Conservation (phyloP, 2,888 invertebrate species). For the Horisme vitalbata region DNA sequence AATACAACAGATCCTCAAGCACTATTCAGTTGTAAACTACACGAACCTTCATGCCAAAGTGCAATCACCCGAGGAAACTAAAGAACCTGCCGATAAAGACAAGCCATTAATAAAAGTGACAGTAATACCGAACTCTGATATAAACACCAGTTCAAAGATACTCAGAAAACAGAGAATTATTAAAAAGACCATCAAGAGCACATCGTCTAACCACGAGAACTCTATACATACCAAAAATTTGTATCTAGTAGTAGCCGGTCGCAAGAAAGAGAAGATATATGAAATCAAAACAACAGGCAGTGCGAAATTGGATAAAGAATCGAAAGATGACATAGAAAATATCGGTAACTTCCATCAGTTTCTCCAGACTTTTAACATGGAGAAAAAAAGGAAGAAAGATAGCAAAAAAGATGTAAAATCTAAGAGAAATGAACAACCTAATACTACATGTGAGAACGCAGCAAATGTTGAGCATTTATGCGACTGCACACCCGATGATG, state of each 20-base stretch:
- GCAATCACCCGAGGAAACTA: constrained; percentile 8
- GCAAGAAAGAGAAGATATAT: constrained; percentile 51
- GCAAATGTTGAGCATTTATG: constrained; percentile 1
- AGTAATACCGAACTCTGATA: constrained; percentile 50
- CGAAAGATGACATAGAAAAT: constrained; percentile 44
- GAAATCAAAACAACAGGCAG: constrained; percentile 60
- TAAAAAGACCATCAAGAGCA: constrained; percentile 43
- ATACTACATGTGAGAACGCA: constrained; percentile 5
- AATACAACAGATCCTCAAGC: constrained; percentile 42
- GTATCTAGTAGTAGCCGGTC: constrained; percentile 48
- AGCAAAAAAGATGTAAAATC: constrained; percentile 22
- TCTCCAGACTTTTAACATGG: constrained; percentile 56
- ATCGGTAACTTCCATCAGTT: constrained; percentile 41
- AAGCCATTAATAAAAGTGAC: constrained; percentile 60
- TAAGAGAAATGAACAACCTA: constrained; percentile 22
- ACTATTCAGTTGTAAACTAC: constrained; percentile 40
- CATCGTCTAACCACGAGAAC: constrained; percentile 53
- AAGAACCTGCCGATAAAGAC: constrained; percentile 15
- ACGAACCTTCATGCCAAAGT: constrained; percentile 30
- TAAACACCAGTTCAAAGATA: constrained; percentile 32
- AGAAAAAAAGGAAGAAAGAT: constrained; percentile 46
- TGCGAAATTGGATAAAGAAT: constrained; percentile 42
- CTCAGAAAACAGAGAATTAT: constrained; percentile 36
- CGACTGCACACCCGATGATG: background rate
- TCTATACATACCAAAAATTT: constrained; percentile 50